phyloP scores from a whole-genome alignment of 2,113 vertebrate genomes.

The Halichoerus grypus region DNA sequence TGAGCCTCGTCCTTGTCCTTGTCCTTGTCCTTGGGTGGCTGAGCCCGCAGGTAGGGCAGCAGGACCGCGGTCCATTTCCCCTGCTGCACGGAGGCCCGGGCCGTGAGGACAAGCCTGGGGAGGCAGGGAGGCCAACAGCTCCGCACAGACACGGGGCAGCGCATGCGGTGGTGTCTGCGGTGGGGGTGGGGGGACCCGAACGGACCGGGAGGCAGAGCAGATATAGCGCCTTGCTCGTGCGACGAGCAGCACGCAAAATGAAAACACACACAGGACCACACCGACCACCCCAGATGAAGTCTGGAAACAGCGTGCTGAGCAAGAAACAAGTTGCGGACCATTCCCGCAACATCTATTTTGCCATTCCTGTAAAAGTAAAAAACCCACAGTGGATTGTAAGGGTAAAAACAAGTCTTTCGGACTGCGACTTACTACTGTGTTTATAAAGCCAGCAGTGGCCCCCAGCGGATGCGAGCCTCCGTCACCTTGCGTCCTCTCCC shows the following conservation, averaged over 20 bases:
- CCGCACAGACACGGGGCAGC: neutral
- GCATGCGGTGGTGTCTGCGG: rapidly evolving
- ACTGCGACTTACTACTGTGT: neutral
- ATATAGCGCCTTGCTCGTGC: neutral
- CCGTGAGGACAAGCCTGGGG: neutral
- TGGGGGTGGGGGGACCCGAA: no score
- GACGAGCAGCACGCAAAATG: neutral
- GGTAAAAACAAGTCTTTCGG: neutral
- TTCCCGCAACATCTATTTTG: neutral
- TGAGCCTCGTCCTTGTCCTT: neutral
- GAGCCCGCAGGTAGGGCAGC: neutral
- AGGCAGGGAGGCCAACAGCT: neutral
- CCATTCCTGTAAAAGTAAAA: neutral
- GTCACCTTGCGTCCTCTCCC: no score
- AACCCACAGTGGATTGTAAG: neutral
- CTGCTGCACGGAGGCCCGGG: neutral
- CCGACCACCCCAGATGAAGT: neutral
- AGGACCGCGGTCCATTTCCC: neutral
- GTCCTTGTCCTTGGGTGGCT: no score
- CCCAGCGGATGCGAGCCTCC: no score
- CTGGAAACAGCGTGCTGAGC: neutral
- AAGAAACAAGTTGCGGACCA: neutral
- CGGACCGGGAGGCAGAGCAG: neutral
- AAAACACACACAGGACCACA: neutral
- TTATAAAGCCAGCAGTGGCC: neutral